phyloP scores from a whole-genome alignment of 1,140 invertebrate species.

The Drosophila virilis region DNA sequence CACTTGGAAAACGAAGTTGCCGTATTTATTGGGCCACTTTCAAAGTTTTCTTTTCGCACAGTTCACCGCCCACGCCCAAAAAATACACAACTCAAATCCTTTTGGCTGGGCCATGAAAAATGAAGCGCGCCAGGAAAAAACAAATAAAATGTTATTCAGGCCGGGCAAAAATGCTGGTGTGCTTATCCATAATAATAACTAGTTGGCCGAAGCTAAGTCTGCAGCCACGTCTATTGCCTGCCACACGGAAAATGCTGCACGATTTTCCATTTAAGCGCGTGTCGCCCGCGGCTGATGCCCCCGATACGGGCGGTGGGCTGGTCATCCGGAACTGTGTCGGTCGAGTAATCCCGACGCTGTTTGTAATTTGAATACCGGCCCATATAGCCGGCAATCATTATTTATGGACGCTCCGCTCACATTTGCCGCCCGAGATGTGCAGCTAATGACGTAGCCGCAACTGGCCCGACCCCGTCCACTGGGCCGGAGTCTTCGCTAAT shows the following conservation, averaged over 20 bases:
- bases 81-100: conserved; percentile 10
- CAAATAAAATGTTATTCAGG: conserved; percentile 29
- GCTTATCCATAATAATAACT: conserved; percentile 20
- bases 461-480: neutral
- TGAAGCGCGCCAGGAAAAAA: conserved; percentile 35
- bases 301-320: neutral
- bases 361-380: conserved; percentile 70
- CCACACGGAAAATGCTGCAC: conserved; percentile 24
- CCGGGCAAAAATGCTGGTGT: neutral
- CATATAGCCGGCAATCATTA: conserved; percentile 64
- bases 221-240: conserved; percentile 23
- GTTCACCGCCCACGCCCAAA: neutral
- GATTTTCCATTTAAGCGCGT: conserved; percentile 68
- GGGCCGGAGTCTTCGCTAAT: conserved; percentile 46
- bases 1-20: neutral
- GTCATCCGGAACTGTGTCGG: conserved; percentile 1
- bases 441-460: conserved; percentile 30
- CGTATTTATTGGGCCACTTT: neutral
- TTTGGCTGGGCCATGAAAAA: conserved; percentile 6
- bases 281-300: conserved; percentile 58
- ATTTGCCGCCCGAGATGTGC: conserved; percentile 23
- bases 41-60: neutral
- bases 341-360: conserved; percentile 15
- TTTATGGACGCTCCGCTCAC: conserved; percentile 55
- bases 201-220: neutral